Base-by-base conservation (phyloP, 2,113 vertebrate genomes). In the Anhinga anhinga region DNA sequence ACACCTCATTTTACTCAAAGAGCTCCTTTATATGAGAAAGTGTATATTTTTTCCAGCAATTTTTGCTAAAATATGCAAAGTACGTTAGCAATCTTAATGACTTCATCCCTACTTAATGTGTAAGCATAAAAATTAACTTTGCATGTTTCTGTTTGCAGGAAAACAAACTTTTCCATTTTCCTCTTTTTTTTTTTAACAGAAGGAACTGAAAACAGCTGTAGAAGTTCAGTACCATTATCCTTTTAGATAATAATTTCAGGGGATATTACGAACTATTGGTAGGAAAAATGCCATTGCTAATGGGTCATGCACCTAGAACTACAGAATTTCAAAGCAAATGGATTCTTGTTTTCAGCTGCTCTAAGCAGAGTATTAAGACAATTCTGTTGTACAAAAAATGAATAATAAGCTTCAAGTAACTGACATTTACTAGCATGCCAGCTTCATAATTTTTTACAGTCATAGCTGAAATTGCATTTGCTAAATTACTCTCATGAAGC, bases 371-470 rank as follows among this genome's bases (percentile, higher is more conserved):
- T 49, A 81, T 66, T 71, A 85, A 85, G 53, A 86, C 71, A 95
- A 32, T 83, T 82, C 40, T 79, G 50, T 82, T 95, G 61, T 89
- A 80, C 25, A 25, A 20, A 56, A 78, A 88, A 67, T 79, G 70
- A 91, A 85, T 76, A 94, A 88, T 88, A 88, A 90, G 26, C 59
- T 85, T 93, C 50, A 73, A 90, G 66, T 91, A 82, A 69, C 61
- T 95, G 88, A 79, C 86, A 79, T 90, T 96, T 96, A 65, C 65
- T 86, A 85, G 70, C 61, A 42, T 65, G 45, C 72, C 69, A 73
- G 30, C 32, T 66, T 94, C 14, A 26, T 86, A 1, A 76, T 85
- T 95, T 93, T 90, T 95, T 91, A 86, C 47, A 87, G 53, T 91
- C 42, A 22, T 61, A 94, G 76, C 12, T 82, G 77, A 92, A 95